phyloP scores from a whole-genome alignment of 1,140 invertebrate species.

The Conus betulinus region DNA sequence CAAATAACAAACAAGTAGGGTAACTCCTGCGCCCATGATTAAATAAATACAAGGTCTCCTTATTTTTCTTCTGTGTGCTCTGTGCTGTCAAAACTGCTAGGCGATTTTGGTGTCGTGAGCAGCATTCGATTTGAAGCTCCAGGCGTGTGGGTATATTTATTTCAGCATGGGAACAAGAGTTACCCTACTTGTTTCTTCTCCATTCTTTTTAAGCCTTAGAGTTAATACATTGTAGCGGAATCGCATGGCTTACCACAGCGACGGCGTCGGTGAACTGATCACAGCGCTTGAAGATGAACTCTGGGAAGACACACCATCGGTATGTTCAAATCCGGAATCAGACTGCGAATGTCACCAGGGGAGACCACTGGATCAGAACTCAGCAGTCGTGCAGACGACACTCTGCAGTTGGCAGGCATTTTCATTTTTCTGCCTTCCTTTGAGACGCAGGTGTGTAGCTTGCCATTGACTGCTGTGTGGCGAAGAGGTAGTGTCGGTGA shows the following conservation, averaged over 20 bases:
- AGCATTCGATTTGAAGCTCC: neutral
- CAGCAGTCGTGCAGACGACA: neutral
- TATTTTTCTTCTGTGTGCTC: neutral
- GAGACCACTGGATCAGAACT: neutral
- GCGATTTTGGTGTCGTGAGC: no score
- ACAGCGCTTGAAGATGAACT: conserved; percentile 32
- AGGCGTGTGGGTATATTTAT: no score
- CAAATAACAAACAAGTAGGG: no score
- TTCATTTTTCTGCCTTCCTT: no score
- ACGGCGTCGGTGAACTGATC: conserved; percentile 24
- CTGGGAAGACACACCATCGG: conserved; percentile 30
- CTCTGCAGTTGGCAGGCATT: neutral
- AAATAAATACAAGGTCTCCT: no score
- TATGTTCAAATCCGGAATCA: conserved; percentile 27
- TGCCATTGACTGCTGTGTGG: no score
- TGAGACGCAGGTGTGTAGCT: no score
- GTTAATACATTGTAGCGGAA: neutral
- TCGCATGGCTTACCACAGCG: conserved; percentile 33
- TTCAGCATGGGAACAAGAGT: no score
- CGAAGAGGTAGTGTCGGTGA: no score
- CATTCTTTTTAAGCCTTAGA: no score
- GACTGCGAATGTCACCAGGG: conserved; percentile 28
- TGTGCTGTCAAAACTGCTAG: neutral
- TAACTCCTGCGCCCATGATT: no score
- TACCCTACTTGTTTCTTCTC: no score